Base-by-base conservation (phyloP, 2,888 invertebrate genomes). In the Dolichomitus sp. region DNA sequence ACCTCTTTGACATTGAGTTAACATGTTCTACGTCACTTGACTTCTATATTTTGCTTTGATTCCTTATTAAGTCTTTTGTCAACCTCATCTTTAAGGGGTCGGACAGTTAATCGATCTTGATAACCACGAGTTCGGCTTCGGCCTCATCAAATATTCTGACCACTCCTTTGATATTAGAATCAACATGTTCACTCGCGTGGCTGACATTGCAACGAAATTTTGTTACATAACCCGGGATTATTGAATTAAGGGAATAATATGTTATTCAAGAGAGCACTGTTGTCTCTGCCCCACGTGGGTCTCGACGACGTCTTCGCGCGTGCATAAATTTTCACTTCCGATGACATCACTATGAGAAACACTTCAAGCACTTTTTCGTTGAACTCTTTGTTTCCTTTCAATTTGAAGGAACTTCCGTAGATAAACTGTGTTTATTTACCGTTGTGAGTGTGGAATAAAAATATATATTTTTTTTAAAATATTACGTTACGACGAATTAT, bases 261-360 rank as follows among this genome's bases (percentile, higher is more conserved):
- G 61, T 75, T 68, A 70, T 72, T 77, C 54, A 63, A 76, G 54
- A 52, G 57, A 23, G 66, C 23, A 61, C 68, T 48, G 42, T 69
- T 69, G 40, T 66, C 68, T 57, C n/a, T 81, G 68, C 59, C 80
- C 82, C 84, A 69, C 69, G 82, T 76, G 80, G 57, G 52, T 65
- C 80, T 76, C 76, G n/a, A 23, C 45, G 59, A 72, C 78, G 75
- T 75, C 68, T 73, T 66, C 23, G 19, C n/a, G 33, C 14, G 54
- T 59, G 12, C 59, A 63, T 19, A 0, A 68, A 76, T 57, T 66
- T 66, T 50, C 66, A 54, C 30, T 30, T 23, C 27, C 52, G 72
- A 65, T 65, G 42, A 68, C 66, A 78, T 75, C 57, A 42, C 77
- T 19, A n/a, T 12, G 19, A 19, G 19, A 17, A 63, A 63, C 33